phyloP scores from a whole-genome alignment of 2,113 vertebrate genomes.

The Aix galericulata region DNA sequence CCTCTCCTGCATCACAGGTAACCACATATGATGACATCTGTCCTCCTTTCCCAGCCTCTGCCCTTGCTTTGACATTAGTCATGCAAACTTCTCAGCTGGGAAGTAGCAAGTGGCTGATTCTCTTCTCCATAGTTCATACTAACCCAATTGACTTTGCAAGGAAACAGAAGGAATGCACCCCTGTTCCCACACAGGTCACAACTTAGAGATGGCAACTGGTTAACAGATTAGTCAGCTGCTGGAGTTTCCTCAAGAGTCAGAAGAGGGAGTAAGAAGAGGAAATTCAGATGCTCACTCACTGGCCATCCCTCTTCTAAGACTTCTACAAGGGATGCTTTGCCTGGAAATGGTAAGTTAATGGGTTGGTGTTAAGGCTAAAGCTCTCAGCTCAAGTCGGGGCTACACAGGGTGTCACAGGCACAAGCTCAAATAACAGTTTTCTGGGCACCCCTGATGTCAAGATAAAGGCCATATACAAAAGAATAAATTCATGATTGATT shows the following conservation, averaged over 20 bases:
- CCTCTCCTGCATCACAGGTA: not conserved
- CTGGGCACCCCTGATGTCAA: not conserved
- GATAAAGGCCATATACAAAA: not conserved
- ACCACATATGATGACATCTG: rapidly evolving
- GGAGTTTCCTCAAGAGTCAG: not conserved
- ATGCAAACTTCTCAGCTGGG: not conserved
- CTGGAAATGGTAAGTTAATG: not conserved
- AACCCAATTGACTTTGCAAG: not conserved
- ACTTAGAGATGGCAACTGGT: not conserved
- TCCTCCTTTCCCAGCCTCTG: not conserved
- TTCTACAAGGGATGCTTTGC: not conserved
- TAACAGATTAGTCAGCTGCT: not conserved
- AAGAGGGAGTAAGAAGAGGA: no score
- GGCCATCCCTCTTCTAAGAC: not conserved
- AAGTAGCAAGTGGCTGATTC: not conserved
- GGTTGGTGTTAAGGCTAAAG: not conserved
- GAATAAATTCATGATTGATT: not conserved
- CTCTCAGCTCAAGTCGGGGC: not conserved
- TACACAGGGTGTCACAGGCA: not conserved
- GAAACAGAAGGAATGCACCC: not conserved
- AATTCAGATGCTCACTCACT: not conserved
- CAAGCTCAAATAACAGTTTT: not conserved
- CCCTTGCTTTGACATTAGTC: not conserved
- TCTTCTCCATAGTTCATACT: not conserved
- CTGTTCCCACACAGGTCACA: not conserved